phyloP scores from a whole-genome alignment of 1,140 invertebrate genomes.

The Asbolus verrucosus region DNA sequence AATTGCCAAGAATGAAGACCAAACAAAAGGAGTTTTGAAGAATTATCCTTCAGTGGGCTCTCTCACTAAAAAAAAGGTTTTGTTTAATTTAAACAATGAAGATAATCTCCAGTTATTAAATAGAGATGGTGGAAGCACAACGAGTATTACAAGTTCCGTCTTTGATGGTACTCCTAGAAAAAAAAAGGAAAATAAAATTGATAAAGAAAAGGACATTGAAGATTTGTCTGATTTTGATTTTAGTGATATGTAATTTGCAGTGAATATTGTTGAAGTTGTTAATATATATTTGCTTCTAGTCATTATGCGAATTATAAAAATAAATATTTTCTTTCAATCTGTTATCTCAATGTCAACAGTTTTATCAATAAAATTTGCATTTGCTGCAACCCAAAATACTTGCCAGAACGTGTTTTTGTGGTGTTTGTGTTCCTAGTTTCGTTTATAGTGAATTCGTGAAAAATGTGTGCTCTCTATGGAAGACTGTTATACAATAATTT shows the following conservation, averaged over 20 bases:
- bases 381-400: slow-evolving; percentile 30
- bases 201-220: slow-evolving; percentile 48
- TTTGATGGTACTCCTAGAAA: slow-evolving; percentile 46
- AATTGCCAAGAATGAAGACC: slow-evolving; percentile 33
- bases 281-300: too few species aligned
- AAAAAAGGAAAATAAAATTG: slow-evolving; percentile 15
- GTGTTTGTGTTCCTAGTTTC: slow-evolving; percentile 16
- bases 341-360: neutral
- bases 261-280: too few species aligned
- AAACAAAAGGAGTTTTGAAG: slow-evolving; percentile 55
- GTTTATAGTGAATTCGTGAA: slow-evolving; percentile 5
- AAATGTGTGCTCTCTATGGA: slow-evolving; percentile 3
- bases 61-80: slow-evolving; percentile 60
- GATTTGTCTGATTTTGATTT: slow-evolving; percentile 55
- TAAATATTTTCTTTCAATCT: slow-evolving; percentile 1
- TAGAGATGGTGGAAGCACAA: slow-evolving; percentile 55
- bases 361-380: neutral
- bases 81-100: slow-evolving; percentile 60
- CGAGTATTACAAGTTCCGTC: slow-evolving; percentile 56
- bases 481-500: neutral
- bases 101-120: neutral
- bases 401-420: neutral
- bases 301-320: neutral
- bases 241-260: slow-evolving; percentile 46
- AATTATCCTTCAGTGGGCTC: slow-evolving; percentile 53